Evolutionary conservation across 2,113 vertebrate species (phyloP).

Genomic region (Talpa occidentalis): DNA sequence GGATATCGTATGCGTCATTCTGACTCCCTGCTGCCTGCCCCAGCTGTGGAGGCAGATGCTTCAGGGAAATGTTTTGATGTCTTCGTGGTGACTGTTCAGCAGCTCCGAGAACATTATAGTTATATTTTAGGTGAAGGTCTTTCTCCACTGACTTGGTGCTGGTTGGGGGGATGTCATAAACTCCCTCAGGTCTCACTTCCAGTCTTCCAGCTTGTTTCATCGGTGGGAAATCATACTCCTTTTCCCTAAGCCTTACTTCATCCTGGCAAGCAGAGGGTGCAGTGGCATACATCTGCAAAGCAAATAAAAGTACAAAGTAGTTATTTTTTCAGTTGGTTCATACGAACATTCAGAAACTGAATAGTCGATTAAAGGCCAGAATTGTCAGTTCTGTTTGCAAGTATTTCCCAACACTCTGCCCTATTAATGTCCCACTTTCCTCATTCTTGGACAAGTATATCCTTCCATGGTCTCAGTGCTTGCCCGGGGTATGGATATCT

Average conservation of each 20-base stretch:
- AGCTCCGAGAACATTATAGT: constrained; percentile 84
- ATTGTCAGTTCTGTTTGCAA: too few species aligned
- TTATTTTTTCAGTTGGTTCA: background rate
- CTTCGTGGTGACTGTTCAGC: constrained; percentile 76
- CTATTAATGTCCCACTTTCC: too few species aligned
- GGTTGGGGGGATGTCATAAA: constrained; percentile 95
- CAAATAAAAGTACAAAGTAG: background rate
- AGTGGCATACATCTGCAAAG: constrained; percentile 89
- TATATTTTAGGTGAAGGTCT: constrained; percentile 84
- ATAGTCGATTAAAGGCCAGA: background rate
- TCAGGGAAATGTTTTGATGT: constrained; percentile 83
- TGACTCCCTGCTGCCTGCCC: constrained; percentile 82
- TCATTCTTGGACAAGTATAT: background rate
- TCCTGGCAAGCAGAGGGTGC: constrained; percentile 86
- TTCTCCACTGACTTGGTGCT: constrained; percentile 85
- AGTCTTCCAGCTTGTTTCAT: constrained; percentile 79
- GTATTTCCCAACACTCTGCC: background rate
- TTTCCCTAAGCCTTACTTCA: constrained; percentile 86
- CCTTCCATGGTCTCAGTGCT: background rate
- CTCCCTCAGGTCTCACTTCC: constrained; percentile 89
- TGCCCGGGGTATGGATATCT: background rate
- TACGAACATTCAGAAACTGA: background rate
- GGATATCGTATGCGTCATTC: constrained; percentile 93
- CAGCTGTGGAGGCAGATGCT: constrained; percentile 79
- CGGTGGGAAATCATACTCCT: constrained; percentile 92